Conservation (phyloP, 2,113 vertebrate genomes). For the Reinhardtius hippoglossoides region DNA sequence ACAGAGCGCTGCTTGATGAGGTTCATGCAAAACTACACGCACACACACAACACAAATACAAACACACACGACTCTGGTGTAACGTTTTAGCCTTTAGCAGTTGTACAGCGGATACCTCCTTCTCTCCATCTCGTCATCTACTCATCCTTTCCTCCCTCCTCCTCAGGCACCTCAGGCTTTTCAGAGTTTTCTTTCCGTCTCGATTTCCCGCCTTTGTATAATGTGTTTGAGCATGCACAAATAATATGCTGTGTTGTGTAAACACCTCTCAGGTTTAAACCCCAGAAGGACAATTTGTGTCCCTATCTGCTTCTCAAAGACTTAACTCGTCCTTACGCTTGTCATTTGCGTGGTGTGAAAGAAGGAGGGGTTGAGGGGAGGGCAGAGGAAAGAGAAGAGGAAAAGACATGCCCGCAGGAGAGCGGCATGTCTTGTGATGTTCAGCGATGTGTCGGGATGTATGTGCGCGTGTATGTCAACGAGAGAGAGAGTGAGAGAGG, state of each 20-base stretch:
- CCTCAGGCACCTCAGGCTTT: conserved; percentile 9
- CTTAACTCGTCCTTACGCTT: conserved; percentile 54
- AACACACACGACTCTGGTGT: conserved; percentile 16
- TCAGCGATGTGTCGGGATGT: conserved; percentile 58
- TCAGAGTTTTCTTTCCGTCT: conserved; percentile 29
- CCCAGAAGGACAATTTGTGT: conserved; percentile 67
- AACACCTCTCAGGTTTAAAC: conserved; percentile 71
- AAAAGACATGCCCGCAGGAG: conserved; percentile 67
- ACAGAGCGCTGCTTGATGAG: conserved; percentile 21
- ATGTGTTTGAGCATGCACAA: conserved; percentile 46
- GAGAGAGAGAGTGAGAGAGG: not conserved
- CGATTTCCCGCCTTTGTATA: conserved; percentile 16
- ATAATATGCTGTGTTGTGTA: conserved; percentile 65
- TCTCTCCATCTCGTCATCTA: conserved; percentile 31
- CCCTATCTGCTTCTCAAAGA: conserved; percentile 59
- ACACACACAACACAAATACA: not conserved
- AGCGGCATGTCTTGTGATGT: conserved; percentile 69
- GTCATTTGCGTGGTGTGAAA: conserved; percentile 51
- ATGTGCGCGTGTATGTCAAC: conserved; percentile 29
- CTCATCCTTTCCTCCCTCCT: conserved; percentile 14
- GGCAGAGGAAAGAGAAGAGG: conserved; percentile 21
- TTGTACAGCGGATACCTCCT: conserved; percentile 23
- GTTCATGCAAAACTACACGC: conserved; percentile 21
- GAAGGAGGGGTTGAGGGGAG: conserved; percentile 16
- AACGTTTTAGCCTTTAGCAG: conserved; percentile 32